Evolutionary conservation across 2,888 invertebrate species (phyloP).

Genomic region (Drosophila nigricruria): DNA sequence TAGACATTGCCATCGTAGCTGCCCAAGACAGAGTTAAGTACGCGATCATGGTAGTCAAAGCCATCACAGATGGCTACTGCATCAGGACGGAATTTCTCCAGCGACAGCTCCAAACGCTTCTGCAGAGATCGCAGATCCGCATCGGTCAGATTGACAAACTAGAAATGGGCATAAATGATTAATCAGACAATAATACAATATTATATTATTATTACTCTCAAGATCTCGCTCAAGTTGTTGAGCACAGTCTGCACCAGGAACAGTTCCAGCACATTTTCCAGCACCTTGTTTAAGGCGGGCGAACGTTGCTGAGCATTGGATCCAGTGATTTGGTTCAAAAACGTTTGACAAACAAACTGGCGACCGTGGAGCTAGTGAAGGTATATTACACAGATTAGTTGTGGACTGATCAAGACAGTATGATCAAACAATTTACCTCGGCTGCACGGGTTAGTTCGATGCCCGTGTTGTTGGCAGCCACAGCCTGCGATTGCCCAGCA

Average conservation of each 20-base stretch:
- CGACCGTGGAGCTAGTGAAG: constrained; percentile 91
- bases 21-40: constrained; percentile 91
- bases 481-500: constrained; percentile 88
- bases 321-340: constrained; percentile 87
- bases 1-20: constrained; percentile 94
- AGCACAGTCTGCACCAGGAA: constrained; percentile 92
- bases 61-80: constrained; percentile 96
- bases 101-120: constrained; percentile 89
- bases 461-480: constrained; percentile 94
- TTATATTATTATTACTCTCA: constrained; percentile 87
- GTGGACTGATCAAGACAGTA: rapidly evolving
- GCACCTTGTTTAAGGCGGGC: constrained; percentile 87
- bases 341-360: constrained; percentile 89
- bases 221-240: constrained; percentile 90
- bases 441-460: constrained; percentile 93
- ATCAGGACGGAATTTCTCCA: constrained; percentile 92
- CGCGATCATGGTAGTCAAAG: constrained; percentile 93
- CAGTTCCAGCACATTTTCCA: constrained; percentile 91
- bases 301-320: constrained; percentile 86
- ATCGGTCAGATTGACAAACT: constrained; percentile 75
- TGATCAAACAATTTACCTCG: constrained; percentile 86
- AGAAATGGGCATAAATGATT: not conserved
- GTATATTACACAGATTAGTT: not conserved
- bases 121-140: constrained; percentile 86
- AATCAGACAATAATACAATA: not conserved